Conservation (phyloP, 2,797 vertebrate genomes). For the Schizopygopsis pylzovi region DNA sequence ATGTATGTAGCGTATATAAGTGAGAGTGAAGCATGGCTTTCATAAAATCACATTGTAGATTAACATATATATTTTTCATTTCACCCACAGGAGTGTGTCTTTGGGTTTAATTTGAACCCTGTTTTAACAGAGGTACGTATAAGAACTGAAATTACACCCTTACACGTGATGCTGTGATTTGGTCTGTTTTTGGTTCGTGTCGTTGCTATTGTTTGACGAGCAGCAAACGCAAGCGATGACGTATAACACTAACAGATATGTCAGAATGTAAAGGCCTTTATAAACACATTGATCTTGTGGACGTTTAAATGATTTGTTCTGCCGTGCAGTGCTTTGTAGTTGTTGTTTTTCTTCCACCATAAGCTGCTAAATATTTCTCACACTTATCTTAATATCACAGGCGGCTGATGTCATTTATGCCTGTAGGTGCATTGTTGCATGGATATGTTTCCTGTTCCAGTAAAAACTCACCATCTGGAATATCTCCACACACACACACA, state of each 20-base stretch:
- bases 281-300: neutral
- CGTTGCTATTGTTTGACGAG: neutral
- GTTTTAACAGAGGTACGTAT: neutral
- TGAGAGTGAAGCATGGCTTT: neutral
- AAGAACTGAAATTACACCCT: neutral
- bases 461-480: constrained; percentile 45
- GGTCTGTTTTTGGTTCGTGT: neutral
- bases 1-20: neutral
- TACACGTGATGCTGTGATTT: neutral
- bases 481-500: constrained; percentile 1
- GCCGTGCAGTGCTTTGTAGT: constrained; percentile 1
- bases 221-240: neutral
- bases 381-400: constrained; percentile 38
- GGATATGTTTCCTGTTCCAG: constrained; percentile 22
- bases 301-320: neutral
- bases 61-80: neutral
- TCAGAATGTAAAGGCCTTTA: neutral
- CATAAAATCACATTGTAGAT: neutral
- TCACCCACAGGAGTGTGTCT: constrained; percentile 7
- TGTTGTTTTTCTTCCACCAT: neutral
- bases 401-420: constrained; percentile 27
- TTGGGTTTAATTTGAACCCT: neutral
- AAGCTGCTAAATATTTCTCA: constrained; percentile 18
- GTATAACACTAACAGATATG: neutral
- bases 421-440: constrained; percentile 15